Conservation (phyloP, 2,113 vertebrate genomes). For the Tauraco erythrolophus region DNA sequence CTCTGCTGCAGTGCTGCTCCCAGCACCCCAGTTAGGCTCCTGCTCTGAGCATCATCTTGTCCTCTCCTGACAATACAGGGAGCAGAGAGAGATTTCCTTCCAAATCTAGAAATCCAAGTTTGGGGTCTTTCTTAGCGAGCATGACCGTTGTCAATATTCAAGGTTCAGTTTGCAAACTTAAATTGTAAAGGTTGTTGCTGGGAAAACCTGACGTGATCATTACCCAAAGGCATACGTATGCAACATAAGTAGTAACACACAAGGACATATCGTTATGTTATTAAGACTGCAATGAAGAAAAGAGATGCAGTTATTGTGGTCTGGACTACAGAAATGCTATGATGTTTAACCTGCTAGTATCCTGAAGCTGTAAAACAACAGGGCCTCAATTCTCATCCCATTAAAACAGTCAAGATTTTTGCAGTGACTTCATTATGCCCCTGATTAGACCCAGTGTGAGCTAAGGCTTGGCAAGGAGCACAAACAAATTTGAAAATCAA, state of each 20-base stretch:
- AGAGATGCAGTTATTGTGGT: not conserved
- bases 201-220: not conserved
- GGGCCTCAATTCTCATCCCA: not conserved
- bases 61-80: not conserved
- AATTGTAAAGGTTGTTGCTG: not conserved
- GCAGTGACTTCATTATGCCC: not conserved
- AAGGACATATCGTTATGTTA: not conserved
- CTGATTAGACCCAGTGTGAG: not conserved
- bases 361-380: not conserved
- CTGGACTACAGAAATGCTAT: not conserved
- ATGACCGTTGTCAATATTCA: not conserved
- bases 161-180: not conserved
- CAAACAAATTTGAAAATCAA: not conserved
- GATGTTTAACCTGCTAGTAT: not conserved
- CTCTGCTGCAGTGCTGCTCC: accelerated
- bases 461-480: not conserved
- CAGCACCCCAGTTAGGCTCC: not conserved
- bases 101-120: not conserved
- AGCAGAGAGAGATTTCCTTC: not conserved
- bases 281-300: not conserved
- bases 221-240: not conserved
- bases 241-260: not conserved
- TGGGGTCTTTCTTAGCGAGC: not conserved
- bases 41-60: not conserved
- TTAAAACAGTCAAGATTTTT: not conserved